These are phyloP conservation scores for Mellilla xanthometata DNA, from an alignment of 2,888 invertebrate genomes.

Conservation along the genomic window DNA sequence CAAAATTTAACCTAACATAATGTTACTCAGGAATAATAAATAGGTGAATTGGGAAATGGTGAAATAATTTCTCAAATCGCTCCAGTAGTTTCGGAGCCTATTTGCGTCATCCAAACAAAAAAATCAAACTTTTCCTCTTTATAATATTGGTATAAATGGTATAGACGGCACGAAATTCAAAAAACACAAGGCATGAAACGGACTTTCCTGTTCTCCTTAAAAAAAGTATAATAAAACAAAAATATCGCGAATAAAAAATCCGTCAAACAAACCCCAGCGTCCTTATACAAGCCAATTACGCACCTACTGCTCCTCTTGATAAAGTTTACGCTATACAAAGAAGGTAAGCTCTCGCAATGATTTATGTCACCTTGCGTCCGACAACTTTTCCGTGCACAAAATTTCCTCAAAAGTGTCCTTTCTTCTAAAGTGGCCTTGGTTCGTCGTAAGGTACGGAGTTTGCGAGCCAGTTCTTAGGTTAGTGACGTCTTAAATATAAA, in stretches of 20 bases:
- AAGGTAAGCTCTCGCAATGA: constrained; percentile 54
- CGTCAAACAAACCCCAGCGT: constrained; percentile 14
- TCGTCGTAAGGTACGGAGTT: constrained; percentile 64
- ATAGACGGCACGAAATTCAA: no score
- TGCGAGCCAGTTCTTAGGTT: constrained; percentile 65
- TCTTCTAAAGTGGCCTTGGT: constrained; percentile 53
- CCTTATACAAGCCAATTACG: constrained; percentile 28
- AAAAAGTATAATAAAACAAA: constrained; percentile 8
- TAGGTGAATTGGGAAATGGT: no score
- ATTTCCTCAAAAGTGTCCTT: constrained; percentile 75
- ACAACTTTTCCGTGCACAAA: constrained; percentile 65
- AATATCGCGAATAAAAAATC: constrained; percentile 8
- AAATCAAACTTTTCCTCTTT: no score
- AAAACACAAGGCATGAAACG: no score
- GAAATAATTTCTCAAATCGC: no score
- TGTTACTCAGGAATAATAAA: no score
- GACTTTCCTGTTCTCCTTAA: no score
- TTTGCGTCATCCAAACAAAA: no score
- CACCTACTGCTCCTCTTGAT: constrained; percentile 30
- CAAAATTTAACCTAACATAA: no score
- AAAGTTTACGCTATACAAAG: constrained; percentile 51
- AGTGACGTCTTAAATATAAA: constrained; percentile 75
- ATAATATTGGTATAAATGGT: no score
- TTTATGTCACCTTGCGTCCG: constrained; percentile 62
- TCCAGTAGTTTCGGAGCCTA: no score